A percentile compares a stretch with the other conserved stretches of the same genome.
Evolutionary conservation across 2,113 vertebrate genomes (phyloP).

Genomic region (Sphyrna mokarran): DNA sequence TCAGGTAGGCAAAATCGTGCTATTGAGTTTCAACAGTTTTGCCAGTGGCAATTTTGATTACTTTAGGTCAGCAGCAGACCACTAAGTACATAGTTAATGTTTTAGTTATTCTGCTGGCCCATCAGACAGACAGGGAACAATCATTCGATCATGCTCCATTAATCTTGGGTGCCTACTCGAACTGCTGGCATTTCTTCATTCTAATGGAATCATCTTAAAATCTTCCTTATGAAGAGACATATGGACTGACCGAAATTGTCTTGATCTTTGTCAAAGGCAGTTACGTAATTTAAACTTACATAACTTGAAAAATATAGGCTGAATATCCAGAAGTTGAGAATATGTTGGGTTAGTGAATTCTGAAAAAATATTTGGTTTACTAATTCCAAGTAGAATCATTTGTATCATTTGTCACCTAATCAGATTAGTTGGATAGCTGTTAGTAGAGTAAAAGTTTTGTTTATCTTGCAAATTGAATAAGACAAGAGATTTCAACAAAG

Average conservation of each 20-base stretch:
- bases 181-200: background rate
- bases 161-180: background rate
- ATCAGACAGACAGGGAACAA: too few species aligned
- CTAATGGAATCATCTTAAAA: background rate
- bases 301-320: too few species aligned
- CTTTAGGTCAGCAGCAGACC: background rate
- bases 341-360: background rate
- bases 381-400: background rate
- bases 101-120: background rate
- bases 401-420: background rate
- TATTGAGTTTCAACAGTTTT: conserved; percentile 3
- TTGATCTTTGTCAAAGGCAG: background rate
- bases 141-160: background rate
- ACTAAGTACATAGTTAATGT: conserved; percentile 11
- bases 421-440: background rate
- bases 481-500: background rate
- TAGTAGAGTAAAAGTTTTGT: background rate
- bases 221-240: background rate
- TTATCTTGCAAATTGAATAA: background rate
- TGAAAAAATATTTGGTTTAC: background rate
- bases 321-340: background rate
- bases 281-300: background rate
- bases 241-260: background rate
- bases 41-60: conserved; percentile 9
- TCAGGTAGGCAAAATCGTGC: conserved; percentile 14